Conservation (phyloP, 2,888 invertebrate species). For the Rapana venosa region DNA sequence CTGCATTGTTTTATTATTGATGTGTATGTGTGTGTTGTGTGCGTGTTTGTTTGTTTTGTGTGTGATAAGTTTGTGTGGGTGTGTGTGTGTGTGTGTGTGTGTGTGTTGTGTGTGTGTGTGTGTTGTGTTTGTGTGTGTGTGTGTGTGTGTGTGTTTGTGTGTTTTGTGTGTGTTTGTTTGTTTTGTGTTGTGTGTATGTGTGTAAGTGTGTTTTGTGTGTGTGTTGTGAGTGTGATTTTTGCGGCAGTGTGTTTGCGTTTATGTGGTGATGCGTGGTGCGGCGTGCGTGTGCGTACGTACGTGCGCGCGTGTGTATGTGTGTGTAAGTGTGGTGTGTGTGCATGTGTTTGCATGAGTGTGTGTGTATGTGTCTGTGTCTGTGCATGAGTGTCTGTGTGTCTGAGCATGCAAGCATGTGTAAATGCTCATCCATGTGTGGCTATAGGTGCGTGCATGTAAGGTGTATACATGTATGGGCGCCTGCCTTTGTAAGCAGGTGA, state of each 20-base stretch:
- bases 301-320: slow-evolving; percentile 1
- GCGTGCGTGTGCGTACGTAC: slow-evolving; percentile 4
- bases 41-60: no score
- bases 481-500: no score
- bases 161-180: neutral
- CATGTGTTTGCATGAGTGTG: neutral
- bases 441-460: neutral
- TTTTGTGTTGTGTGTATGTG: slow-evolving; percentile 25
- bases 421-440: neutral
- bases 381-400: neutral
- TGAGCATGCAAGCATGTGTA: neutral
- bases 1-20: no score
- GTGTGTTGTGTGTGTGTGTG: slow-evolving; percentile 22
- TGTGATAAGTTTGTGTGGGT: no score
- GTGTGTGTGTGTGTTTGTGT: slow-evolving; percentile 12
- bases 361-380: neutral
- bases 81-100: neutral
- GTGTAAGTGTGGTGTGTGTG: neutral
- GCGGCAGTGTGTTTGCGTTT: neutral
- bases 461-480: neutral
- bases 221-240: neutral
- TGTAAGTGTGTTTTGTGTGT: slow-evolving; percentile 24
- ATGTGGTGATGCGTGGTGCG: neutral
- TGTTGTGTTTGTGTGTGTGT: neutral
- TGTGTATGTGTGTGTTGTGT: no score